phyloP scores from a whole-genome alignment of 2,888 invertebrate species.

The Adelognathus sp. region DNA sequence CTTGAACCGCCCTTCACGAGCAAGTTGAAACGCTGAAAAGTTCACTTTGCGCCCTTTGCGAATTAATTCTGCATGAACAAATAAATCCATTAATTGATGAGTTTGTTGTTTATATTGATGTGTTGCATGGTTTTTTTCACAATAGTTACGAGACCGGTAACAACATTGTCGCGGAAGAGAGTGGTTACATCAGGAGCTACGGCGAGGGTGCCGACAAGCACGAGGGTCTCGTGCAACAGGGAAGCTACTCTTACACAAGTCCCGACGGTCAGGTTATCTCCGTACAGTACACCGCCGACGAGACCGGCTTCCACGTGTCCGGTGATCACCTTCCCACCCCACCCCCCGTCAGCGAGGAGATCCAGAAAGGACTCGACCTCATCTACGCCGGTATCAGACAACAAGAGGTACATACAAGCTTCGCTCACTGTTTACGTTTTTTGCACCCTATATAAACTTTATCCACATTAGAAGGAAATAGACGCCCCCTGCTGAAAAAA shows the following conservation, averaged over 20 bases:
- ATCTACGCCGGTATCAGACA: slow-evolving; percentile 92
- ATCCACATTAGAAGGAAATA: no score
- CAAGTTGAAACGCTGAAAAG: no score
- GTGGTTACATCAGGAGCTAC: slow-evolving; percentile 88
- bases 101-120: neutral
- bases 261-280: slow-evolving; percentile 90
- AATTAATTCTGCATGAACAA: no score
- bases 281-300: slow-evolving; percentile 91
- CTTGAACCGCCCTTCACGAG: no score
- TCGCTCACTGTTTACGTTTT: neutral
- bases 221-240: slow-evolving; percentile 89
- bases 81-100: neutral
- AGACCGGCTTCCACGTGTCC: slow-evolving; percentile 90
- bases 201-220: slow-evolving; percentile 87
- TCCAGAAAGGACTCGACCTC: slow-evolving; percentile 93
- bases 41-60: no score
- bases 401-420: slow-evolving; percentile 83
- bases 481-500: no score
- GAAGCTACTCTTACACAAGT: slow-evolving; percentile 90
- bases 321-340: slow-evolving; percentile 93
- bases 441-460: no score
- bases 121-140: no score
- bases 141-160: slow-evolving; percentile 92
- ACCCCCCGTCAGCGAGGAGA: slow-evolving; percentile 91
- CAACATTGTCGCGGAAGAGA: slow-evolving; percentile 90